These are phyloP conservation scores for Vollenhovia emeryi DNA, from an alignment of 1,140 invertebrate genomes.

Conservation along the genomic window DNA sequence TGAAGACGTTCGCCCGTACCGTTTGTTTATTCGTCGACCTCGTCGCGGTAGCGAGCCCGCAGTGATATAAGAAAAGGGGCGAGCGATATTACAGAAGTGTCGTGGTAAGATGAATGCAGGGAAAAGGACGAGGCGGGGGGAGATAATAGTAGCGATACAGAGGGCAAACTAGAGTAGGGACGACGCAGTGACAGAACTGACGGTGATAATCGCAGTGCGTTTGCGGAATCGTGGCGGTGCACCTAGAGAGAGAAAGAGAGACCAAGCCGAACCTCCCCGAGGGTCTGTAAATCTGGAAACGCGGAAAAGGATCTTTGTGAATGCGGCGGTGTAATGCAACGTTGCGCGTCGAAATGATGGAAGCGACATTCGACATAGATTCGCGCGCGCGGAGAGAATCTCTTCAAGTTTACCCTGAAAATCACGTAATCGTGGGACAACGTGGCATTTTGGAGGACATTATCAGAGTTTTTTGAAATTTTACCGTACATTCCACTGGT, in stretches of 20 bases:
- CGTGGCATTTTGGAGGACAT: no score
- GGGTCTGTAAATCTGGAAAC: neutral
- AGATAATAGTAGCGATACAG: neutral
- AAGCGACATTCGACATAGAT: neutral
- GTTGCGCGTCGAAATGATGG: neutral
- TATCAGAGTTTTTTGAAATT: no score
- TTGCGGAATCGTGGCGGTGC: neutral
- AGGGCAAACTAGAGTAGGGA: neutral
- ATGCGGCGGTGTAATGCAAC: neutral
- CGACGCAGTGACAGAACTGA: neutral
- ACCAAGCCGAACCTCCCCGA: neutral
- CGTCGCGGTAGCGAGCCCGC: neutral
- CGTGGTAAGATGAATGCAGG: neutral
- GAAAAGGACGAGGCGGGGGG: neutral
- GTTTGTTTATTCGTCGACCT: neutral
- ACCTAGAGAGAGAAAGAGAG: no score
- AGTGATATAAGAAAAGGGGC: neutral
- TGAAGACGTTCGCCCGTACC: neutral
- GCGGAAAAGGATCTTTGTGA: neutral
- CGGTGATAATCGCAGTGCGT: neutral
- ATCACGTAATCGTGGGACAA: no score
- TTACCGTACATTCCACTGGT: no score
- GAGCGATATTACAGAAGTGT: neutral
- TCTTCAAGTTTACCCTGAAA: no score
- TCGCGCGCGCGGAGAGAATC: no score